Conservation (phyloP, 2,797 vertebrate species). For the Sebastes minor region DNA sequence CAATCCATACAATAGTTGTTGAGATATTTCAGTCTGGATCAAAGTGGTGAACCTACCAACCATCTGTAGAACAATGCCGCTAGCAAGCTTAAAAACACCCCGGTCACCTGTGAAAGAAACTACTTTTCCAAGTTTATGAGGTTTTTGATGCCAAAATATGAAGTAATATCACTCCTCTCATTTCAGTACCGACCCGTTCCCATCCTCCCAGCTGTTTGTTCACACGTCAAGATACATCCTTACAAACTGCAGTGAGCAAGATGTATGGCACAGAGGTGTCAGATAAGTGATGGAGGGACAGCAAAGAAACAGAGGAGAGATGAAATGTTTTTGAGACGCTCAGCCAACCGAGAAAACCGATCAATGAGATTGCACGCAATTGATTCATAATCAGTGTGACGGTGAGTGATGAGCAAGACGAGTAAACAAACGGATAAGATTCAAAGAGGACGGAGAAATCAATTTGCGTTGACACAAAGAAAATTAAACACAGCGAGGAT, state of each 20-base stretch:
- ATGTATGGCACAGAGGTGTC: slow-evolving; percentile 16
- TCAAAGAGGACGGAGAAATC: slow-evolving; percentile 60
- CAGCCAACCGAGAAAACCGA: slow-evolving; percentile 56
- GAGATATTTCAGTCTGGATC: not conserved
- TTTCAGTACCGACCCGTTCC: not conserved
- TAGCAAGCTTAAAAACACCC: slow-evolving; percentile 3
- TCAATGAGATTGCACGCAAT: slow-evolving; percentile 59
- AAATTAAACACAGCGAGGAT: slow-evolving; percentile 58
- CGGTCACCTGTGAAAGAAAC: slow-evolving; percentile 43
- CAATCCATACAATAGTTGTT: not conserved
- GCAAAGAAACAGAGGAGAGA: slow-evolving; percentile 34
- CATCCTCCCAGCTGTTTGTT: slow-evolving; percentile 42
- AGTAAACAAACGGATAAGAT: slow-evolving; percentile 67
- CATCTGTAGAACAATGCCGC: not conserved
- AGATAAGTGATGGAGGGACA: slow-evolving; percentile 37
- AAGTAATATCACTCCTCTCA: not conserved
- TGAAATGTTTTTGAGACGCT: slow-evolving; percentile 53
- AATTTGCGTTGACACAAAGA: slow-evolving; percentile 59
- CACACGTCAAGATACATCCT: slow-evolving; percentile 29
- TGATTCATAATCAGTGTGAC: slow-evolving; percentile 70
- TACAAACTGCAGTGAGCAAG: slow-evolving; percentile 15
- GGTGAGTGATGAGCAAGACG: slow-evolving; percentile 54
- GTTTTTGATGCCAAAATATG: slow-evolving; percentile 21
- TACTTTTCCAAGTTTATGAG: slow-evolving; percentile 21
- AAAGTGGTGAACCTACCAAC: not conserved